Evolutionary conservation across 2,113 vertebrate genomes (phyloP).

Genomic region (Thalassarche chlororhynchos): DNA sequence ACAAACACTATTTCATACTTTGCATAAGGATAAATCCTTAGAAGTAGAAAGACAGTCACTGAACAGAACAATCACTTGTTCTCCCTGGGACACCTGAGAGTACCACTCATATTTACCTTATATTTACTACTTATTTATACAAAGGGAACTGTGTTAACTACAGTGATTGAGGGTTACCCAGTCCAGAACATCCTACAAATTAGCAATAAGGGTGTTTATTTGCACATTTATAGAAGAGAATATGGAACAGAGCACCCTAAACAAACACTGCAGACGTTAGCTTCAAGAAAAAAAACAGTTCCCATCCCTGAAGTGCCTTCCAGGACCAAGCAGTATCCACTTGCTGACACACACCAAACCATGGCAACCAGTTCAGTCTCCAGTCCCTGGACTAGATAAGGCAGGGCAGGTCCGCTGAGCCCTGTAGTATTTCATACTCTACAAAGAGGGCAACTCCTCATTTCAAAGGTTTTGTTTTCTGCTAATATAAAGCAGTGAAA

Average conservation of each 20-base stretch:
- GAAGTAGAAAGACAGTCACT: not conserved
- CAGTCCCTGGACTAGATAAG: not conserved
- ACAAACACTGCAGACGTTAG: not conserved
- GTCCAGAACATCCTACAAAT: not conserved
- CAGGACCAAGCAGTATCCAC: not conserved
- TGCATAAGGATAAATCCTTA: not conserved
- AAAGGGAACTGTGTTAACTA: not conserved
- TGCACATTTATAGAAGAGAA: not conserved
- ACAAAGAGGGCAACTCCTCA: not conserved
- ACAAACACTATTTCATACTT: not conserved
- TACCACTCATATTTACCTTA: not conserved
- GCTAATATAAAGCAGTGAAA: not conserved
- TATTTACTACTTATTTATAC: not conserved
- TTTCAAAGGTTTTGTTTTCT: not conserved
- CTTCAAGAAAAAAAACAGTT: not conserved
- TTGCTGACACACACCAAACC: not conserved
- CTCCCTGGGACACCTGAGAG: not conserved
- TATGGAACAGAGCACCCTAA: not conserved
- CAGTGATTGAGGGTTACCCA: not conserved
- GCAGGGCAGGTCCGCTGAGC: not conserved
- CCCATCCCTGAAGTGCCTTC: not conserved
- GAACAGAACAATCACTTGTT: not conserved
- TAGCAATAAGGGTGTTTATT: not conserved
- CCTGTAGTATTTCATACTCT: not conserved
- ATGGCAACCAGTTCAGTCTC: not conserved